phyloP scores from a whole-genome alignment of 2,797 vertebrate species.

The Bovichtus variegatus region DNA sequence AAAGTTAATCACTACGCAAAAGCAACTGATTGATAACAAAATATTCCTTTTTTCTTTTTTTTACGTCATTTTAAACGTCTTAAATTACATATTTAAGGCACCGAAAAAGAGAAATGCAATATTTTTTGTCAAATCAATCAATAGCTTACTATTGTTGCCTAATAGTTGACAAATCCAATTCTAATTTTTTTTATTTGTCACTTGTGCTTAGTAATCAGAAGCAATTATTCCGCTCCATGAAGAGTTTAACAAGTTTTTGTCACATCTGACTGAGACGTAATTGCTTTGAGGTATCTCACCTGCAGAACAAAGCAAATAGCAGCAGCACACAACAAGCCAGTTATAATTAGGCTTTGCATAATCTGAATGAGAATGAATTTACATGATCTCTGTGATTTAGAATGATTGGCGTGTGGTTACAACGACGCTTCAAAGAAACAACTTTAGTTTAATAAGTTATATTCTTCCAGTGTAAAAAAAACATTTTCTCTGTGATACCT shows the following conservation, averaged over 20 bases:
- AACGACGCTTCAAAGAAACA: constrained; percentile 4
- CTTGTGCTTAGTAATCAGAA: not conserved
- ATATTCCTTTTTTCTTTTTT: not conserved
- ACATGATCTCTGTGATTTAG: constrained; percentile 29
- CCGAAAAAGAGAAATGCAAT: not conserved
- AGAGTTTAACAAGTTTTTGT: constrained; percentile 14
- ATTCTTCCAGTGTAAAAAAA: not conserved
- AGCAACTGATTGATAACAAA: not conserved
- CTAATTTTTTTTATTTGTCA: too few relatives aligned
- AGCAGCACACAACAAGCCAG: constrained; percentile 30
- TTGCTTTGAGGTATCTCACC: constrained; percentile 27
- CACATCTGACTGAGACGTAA: constrained; percentile 37
- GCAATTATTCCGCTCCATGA: constrained; percentile 19
- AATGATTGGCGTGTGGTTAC: constrained; percentile 38
- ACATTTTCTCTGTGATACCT: not conserved
- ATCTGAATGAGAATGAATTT: constrained; percentile 38
- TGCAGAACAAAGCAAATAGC: constrained; percentile 45
- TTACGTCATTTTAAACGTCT: not conserved
- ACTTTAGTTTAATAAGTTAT: not conserved
- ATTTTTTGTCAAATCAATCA: not conserved
- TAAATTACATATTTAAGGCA: not conserved
- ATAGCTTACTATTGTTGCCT: not conserved
- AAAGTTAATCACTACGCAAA: not conserved
- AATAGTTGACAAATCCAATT: not conserved
- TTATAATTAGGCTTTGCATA: constrained; percentile 34